Evolutionary conservation across 2,797 vertebrate genomes (phyloP), one percentile per base, ranked within the genome.

Genomic region (Characodon lateralis): DNA sequence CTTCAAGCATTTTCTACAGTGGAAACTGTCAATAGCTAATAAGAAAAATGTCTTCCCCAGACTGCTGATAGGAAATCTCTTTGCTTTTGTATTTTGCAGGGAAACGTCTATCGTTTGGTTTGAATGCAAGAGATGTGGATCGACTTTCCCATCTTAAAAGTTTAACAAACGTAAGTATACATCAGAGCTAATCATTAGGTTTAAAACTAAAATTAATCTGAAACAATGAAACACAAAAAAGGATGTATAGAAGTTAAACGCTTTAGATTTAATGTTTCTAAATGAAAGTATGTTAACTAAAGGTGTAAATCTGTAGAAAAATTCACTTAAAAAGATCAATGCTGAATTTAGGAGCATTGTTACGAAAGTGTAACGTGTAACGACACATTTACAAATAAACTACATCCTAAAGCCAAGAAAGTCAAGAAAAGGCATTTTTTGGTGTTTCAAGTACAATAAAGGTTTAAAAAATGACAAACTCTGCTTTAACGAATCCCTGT

Each of bases 21-120:
- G 58, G 2, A 63, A 50, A 41, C 43, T 28, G 0, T 58, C 4
- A 66, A 5, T 24, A 43, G 20, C 63, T 24, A 43, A 18, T 41
- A 41, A 66, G 8, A 41, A 70, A 55, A 39, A 8, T 31, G n/a
- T 2, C 12, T 56, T 55, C 18, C 10, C 5, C 10, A 7, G 12
- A 73, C 12, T 2, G 13, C 26, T 73, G 46, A 14, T 18, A n/a
- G 26, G 18, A 14, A 20, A 2, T 4, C 0, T 61, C 70, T 26
- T 58, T 72, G 18, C 10, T 56, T 69, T 13, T 59, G 5, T 41
- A 39, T 81, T 75, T 31, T 48, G 20, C 51, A 96, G 95, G 78
- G 26, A 86, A 91, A 73, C 80, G 22, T 65, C 76, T 96, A 61
- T 96, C 95, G 3, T 5, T 95, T 76, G 95, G 93, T 12, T 35